A percentile compares a stretch with the other conserved stretches of the same genome.
Conservation (phyloP, 2,797 vertebrate genomes). For the Eidolon dupreanum region DNA sequence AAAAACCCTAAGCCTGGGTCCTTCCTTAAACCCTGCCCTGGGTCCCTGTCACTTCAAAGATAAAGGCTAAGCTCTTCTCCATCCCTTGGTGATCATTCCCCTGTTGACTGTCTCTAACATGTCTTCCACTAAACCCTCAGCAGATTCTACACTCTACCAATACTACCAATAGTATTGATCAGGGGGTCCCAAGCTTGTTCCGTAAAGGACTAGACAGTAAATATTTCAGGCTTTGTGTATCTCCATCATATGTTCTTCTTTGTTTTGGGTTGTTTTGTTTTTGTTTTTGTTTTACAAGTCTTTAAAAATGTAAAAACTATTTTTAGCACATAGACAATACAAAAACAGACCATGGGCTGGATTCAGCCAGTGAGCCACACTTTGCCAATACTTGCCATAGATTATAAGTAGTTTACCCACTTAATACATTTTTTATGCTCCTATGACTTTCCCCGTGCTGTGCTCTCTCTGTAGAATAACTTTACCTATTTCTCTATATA, state of each 20-base stretch:
- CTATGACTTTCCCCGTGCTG: neutral
- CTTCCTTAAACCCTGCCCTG: neutral
- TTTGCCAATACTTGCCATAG: neutral
- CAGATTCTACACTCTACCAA: neutral
- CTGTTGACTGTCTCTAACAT: neutral
- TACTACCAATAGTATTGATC: neutral
- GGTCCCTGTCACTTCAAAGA: neutral
- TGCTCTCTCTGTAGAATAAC: neutral
- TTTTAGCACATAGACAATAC: neutral
- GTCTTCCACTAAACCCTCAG: neutral
- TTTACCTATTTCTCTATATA: neutral
- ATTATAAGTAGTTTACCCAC: neutral
- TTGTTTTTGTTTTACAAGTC: neutral
- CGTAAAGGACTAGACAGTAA: neutral
- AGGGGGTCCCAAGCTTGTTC: neutral
- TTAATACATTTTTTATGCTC: neutral
- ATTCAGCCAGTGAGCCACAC: neutral
- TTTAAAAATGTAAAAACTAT: conserved; percentile 5
- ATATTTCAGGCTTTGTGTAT: neutral
- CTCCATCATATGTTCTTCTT: neutral
- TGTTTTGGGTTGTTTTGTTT: neutral
- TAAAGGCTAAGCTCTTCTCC: neutral
- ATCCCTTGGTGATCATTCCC: neutral
- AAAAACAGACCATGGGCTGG: neutral
- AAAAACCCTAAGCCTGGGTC: neutral